Conservation (phyloP, 2,113 vertebrate genomes). For the Paradoxurus hermaphroditus region DNA sequence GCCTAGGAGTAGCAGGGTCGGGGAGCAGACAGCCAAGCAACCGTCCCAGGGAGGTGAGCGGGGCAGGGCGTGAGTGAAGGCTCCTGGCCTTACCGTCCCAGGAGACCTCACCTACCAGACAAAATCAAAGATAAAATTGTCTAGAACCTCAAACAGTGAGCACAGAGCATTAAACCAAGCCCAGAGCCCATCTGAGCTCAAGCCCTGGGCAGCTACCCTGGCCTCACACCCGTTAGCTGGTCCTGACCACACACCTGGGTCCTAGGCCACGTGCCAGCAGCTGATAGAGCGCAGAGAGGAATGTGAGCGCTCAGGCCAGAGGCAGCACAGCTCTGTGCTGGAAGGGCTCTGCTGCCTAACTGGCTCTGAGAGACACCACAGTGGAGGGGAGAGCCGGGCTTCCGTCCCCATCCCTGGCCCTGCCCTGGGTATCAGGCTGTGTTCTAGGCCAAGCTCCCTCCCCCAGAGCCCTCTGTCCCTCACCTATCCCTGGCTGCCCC, state of each 20-base stretch:
- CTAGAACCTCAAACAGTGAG: not conserved
- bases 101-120: not conserved
- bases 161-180: not conserved
- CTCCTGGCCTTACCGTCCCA: not conserved
- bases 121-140: not conserved
- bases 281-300: not conserved
- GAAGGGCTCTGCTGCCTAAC: not conserved
- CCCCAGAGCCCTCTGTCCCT: accelerated
- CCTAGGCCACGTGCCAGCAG: not conserved
- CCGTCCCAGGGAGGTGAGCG: not conserved
- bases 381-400: not conserved
- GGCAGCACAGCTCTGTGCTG: not conserved
- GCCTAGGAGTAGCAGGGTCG: not conserved
- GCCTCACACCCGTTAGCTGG: not conserved
- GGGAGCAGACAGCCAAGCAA: not conserved
- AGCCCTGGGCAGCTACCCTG: not conserved
- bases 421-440: not conserved
- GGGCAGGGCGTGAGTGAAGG: not conserved
- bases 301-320: not conserved
- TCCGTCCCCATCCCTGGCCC: not conserved
- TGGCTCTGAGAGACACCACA: not conserved
- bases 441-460: not conserved
- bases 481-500: not conserved
- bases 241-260: not conserved
- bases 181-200: not conserved